Conservation (phyloP, 2,888 invertebrate genomes). For the Hypsopygia costalis region DNA sequence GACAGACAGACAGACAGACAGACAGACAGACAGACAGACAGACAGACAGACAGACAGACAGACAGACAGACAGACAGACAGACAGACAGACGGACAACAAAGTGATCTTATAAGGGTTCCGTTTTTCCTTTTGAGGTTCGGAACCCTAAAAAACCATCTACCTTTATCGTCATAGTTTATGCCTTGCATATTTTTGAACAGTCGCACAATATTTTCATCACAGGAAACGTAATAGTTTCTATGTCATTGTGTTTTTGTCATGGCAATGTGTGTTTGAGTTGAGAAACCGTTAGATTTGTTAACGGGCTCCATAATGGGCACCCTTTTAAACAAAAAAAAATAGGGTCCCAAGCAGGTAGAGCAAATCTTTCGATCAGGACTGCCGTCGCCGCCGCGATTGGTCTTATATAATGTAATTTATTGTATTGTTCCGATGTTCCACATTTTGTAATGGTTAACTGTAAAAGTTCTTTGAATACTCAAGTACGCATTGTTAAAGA, state of each 20-base stretch:
- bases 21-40: too few relatives aligned
- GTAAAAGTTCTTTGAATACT: constrained; percentile 34
- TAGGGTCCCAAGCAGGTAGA: constrained; percentile 66
- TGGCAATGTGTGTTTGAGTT: constrained; percentile 71
- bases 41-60: too few relatives aligned
- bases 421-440: constrained; percentile 46
- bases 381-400: constrained; percentile 47
- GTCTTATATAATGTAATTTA: constrained; percentile 52
- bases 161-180: too few relatives aligned
- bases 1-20: too few relatives aligned
- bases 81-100: too few relatives aligned
- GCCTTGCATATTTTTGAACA: constrained; percentile 26
- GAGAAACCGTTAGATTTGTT: constrained; percentile 72
- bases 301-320: constrained; percentile 56
- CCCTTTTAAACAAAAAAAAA: constrained; percentile 71
- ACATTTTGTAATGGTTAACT: constrained; percentile 51
- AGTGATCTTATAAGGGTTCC: too few relatives aligned
- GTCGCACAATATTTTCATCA: constrained; percentile 45
- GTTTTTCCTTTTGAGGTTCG: too few relatives aligned
- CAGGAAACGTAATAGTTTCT: constrained; percentile 67
- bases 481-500: constrained; percentile 6
- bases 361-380: constrained; percentile 64
- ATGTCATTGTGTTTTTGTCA: constrained; percentile 69
- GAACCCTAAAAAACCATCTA: too few relatives aligned
- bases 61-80: too few relatives aligned